These are phyloP conservation scores for Echinometra lucunter DNA, from an alignment of 53 echinoderm and acorn worm species.

Conservation along the genomic window DNA sequence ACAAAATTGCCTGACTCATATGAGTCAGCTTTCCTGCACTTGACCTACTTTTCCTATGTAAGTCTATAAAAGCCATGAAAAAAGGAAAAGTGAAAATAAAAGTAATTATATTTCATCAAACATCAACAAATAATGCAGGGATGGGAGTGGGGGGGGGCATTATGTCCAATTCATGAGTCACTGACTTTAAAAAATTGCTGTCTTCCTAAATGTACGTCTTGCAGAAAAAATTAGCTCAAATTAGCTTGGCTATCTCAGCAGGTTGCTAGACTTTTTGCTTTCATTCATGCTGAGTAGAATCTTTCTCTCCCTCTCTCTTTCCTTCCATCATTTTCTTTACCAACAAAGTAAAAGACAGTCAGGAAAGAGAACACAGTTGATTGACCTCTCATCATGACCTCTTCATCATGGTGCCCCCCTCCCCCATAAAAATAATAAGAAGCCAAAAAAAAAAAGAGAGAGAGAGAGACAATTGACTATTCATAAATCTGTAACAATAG, in stretches of 20 bases:
- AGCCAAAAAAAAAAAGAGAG: background rate
- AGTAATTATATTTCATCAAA: background rate
- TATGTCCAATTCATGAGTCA: constrained; percentile 3
- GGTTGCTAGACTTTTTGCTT: constrained; percentile 62
- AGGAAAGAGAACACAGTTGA: constrained; percentile 38
- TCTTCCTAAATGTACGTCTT: constrained; percentile 36
- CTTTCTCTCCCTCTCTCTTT: background rate
- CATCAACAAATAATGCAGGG: background rate
- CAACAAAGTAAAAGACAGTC: constrained; percentile 16
- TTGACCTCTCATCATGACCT: constrained; percentile 33
- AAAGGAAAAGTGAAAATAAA: background rate
- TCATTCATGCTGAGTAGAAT: constrained; percentile 53
- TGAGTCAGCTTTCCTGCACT: constrained; percentile 15
- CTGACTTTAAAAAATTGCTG: background rate
- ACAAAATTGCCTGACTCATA: background rate
- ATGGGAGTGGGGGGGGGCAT: background rate
- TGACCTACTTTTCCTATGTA: background rate
- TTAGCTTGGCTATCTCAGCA: constrained; percentile 59
- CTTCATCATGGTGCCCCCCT: background rate
- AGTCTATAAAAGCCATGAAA: background rate
- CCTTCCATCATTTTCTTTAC: background rate
- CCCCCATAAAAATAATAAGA: background rate
- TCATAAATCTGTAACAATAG: background rate
- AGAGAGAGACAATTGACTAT: background rate
- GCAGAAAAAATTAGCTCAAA: constrained; percentile 69